Evolutionary conservation across 2,797 vertebrate species (phyloP).

Genomic region (Eulemur coronatus): DNA sequence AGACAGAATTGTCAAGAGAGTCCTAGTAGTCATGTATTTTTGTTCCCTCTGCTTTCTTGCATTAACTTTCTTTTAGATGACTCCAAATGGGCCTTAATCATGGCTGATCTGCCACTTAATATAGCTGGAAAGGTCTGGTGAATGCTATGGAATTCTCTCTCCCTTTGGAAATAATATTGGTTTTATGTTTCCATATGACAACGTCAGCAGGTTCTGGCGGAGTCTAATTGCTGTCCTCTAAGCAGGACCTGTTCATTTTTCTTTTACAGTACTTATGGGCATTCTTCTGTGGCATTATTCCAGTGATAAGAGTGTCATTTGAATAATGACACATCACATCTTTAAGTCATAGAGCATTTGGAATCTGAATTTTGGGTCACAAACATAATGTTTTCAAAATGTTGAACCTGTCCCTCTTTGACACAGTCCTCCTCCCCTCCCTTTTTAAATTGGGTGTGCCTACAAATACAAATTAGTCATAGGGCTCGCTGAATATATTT

Average conservation of each 20-base stretch:
- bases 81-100: background rate
- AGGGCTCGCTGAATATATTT: background rate
- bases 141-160: background rate
- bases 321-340: background rate
- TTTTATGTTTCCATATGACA: constrained; percentile 49
- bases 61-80: constrained; percentile 22
- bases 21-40: constrained; percentile 25
- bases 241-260: constrained; percentile 26
- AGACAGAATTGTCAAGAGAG: background rate
- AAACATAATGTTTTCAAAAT: constrained; percentile 29
- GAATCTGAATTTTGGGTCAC: background rate
- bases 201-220: constrained; percentile 36
- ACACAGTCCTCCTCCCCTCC: background rate
- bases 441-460: background rate
- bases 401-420: background rate
- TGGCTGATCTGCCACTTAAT: constrained; percentile 17
- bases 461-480: background rate
- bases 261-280: constrained; percentile 15
- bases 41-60: constrained; percentile 32
- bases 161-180: background rate
- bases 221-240: constrained; percentile 50
- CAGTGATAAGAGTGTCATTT: background rate
- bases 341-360: constrained; percentile 27
- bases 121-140: constrained; percentile 6
- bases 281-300: constrained; percentile 27